Base-by-base conservation (phyloP, 64 coral and sea anemone genomes). In the Dendronephthya gigantea region DNA sequence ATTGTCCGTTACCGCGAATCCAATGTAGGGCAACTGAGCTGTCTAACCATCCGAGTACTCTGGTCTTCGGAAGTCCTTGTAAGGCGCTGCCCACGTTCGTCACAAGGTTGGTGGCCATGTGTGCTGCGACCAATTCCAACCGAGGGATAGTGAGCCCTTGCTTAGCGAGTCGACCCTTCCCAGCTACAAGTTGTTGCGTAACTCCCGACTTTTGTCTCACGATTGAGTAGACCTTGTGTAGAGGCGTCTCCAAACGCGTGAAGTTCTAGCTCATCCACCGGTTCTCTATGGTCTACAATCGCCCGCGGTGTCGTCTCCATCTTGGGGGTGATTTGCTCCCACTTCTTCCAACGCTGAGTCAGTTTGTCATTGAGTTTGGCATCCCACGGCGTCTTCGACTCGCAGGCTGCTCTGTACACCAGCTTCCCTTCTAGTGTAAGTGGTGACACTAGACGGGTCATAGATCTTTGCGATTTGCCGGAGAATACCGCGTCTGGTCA, bases 1-100 rank as follows among this genome's bases (percentile, higher is more conserved):
- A 55, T 48, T 85, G 48, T 6, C 50, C 83, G 62, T 85, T 85
- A 35, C 50, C 83, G 8, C 50, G 51, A 3, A 85, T 56, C 83
- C 83, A 85, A 59, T 85, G 83, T 17, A 58, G 51, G 23, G 51
- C 51, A 59, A 84, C 83, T 50, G 83, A 37, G 83, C 83, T 85
- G 83, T 85, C 83, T 85, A 85, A 85, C 83, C 83, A 85, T 56
- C 83, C 48, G 62, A 85, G 33, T 37, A 56, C 39, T 37, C 50
- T 58, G 38, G 83, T 12, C 22, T 35, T 23, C 23, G 83, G 48
- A 50, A 85, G 9, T 22, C 62, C 62, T 37, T 85, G 49, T 33
- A 85, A 48, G 17, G 83, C 83, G 39, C 59, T 58, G 48, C 32
- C 15, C 62, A 85, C 83, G 83, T 85, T 85, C 62, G 32, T 58